Base-by-base conservation (phyloP, 2,797 vertebrate species). In the Neoniphon sammara region DNA sequence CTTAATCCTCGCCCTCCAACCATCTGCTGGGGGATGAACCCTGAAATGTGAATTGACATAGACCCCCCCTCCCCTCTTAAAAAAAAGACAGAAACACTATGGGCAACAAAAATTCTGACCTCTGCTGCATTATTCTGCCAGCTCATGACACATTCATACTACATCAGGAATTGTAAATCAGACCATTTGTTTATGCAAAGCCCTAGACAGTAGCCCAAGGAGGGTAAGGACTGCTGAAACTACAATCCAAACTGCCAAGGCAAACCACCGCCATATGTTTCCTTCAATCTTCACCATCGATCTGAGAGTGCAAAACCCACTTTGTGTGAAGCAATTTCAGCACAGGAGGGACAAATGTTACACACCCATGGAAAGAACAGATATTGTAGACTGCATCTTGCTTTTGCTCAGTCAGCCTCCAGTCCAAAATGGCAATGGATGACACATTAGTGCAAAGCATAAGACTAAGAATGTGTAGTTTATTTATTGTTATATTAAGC, bases 1-100 rank as follows among this genome's bases (percentile, higher is more conserved):
- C 85, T 85, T 92, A 91, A 92, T 91, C 91, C 86, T 78, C 66
- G 75, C 30, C 72, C 80, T 59, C 73, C 31, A 85, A 85, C 91
- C 87, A 92, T 91, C 91, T 92, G 90, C 83, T 77, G 17, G 8
- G 56, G 34, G 66, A 66, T 66, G 57, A 77, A 81, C 74, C 66
- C 75, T 73, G 50, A 75, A 73, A 64, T 60, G 63, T n/a, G 70
- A 34, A 61, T 67, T 65, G 27, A 82, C 42, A 18, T 67, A 25
- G 75, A 66, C 63, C 55, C 55, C 46, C 42, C 47, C 5, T 5
- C 5, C 31, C 31, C 31, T 5, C 31, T 5, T 34, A 53, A 42
- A 18, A 46, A 77, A 14, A 12, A 21, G 36, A 18, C n/a, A 23
- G 15, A 50, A 49, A 34, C n/a, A 52, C 46, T 34, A 50, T 44